Base-by-base conservation (phyloP, 2,113 vertebrate genomes). In the Marmota flaviventris region DNA sequence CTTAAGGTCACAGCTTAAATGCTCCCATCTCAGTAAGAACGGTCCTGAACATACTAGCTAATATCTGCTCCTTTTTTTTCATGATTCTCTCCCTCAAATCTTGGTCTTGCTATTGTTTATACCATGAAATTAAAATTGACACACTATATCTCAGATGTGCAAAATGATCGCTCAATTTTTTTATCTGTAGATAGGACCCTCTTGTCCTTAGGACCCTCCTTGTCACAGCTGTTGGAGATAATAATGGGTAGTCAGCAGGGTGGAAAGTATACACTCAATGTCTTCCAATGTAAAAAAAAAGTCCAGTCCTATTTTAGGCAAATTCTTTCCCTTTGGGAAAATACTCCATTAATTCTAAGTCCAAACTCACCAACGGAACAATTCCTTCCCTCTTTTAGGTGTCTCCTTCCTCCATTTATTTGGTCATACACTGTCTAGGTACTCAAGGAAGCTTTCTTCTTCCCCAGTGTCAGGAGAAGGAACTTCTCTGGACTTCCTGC, bases 381-480 rank as follows among this genome's bases (percentile, higher is more conserved):
- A 5, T 53, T 42, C 53, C 37, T 34, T 4, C 20, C 3, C 7
- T 65, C 12, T 48, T 51, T 27, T 1, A 17, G 10, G 73, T 11
- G 3, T 29, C 34, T 45, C 3, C 20, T 18, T 9, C 70, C 39
- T 48, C 27, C 42, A 8, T 69, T 85, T 8, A 0, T 61, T 45
- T 81, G 27, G 27, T 72, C 11, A 45, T 58, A 3, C 32, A 24
- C 12, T 12, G 5, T 32, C 5, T 5, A 24, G 29, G 7, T 24
- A 1, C 14, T 63, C 13, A 0, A 17, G 45, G 73, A 37, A 22
- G 2, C 2, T 73, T 69, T 69, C 70, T 1, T 11, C 20, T 77
- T 51, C 4, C 2, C 2, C n/a, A n/a, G 5, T 18, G 1, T 1
- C 37, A 29, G 39, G 8, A 48, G 61, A 78, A 14, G 13, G 45